Base-by-base conservation (phyloP, 1,140 invertebrate species). In the Rhizoglyphus robini region DNA sequence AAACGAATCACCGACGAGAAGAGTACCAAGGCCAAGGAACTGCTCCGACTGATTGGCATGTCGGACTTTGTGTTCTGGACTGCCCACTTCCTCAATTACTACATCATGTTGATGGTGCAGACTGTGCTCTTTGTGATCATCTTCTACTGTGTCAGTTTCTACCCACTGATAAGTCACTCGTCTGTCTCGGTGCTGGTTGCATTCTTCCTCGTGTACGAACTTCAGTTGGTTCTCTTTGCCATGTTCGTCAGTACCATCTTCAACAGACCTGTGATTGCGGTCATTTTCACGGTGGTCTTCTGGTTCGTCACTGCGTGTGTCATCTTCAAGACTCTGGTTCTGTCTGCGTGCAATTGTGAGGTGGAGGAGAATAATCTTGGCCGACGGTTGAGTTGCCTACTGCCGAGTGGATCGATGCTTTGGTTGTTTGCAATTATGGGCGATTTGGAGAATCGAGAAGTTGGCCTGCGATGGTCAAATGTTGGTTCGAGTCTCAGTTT, bases 31-130 rank as follows among this genome's bases (percentile, higher is more conserved):
- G 29, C 38, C 1, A 49, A 54, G 38, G 82, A 83, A 72, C 78
- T 82, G 5, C 80, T 84, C 79, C 77, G 78, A 72, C 79, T 82
- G 23, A 83, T 84, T 81, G 83, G 83, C 11, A 72, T 84, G n/a
- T 74, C 75, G 4, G 82, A 81, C 71, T 72, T 68, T 0, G 77
- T 81, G 3, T 81, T 83, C 70, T 84, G 82, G 82, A 32, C 77
- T 20, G 77, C 79, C 3, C 83, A 81, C 79, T 83, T 83, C 69
- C 74, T 83, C 30, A 81, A 80, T 67, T 77, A 76, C 58, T 79
- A 83, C 65, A 49, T 79, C 3, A 72, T 80, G 13, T 81, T 82
- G 77, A 58, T 72, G 1, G 65, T 81, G 23, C 75, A 79, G 4
- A 74, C 75, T 18, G 66, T 79, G 15, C 38, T 81, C 13, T 71